Evolutionary conservation across 2,888 invertebrate species (phyloP).

Genomic region (Morpho helenor): DNA sequence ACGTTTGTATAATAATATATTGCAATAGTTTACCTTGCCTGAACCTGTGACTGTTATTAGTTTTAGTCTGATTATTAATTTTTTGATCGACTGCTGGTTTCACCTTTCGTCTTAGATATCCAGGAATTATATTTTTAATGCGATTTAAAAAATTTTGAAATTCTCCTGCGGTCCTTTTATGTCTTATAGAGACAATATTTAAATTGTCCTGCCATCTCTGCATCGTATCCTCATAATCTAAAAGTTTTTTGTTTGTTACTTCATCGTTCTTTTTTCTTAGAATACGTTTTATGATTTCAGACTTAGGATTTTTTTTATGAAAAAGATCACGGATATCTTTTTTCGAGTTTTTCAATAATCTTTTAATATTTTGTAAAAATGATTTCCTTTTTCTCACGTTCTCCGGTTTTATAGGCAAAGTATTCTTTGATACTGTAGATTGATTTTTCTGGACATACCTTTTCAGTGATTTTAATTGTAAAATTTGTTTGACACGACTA

Average conservation of each 20-base stretch:
- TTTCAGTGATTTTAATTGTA: conserved; percentile 22
- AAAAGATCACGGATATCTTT: conserved; percentile 41
- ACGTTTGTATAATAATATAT: too few species aligned
- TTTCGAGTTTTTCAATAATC: conserved; percentile 45
- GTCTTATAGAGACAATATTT: conserved; percentile 33
- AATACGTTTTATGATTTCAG: conserved; percentile 42
- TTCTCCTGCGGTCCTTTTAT: conserved; percentile 38
- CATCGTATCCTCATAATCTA: conserved; percentile 45
- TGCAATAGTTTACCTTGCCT: conserved; percentile 3
- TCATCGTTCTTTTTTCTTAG: conserved; percentile 42
- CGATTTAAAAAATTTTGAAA: conserved; percentile 32
- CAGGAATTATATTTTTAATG: conserved; percentile 57
- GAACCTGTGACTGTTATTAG: neutral
- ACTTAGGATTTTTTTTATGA: conserved; percentile 39
- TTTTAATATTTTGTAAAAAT: conserved; percentile 47
- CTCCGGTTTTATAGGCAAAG: neutral
- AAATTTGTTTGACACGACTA: conserved; percentile 34
- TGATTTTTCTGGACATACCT: neutral
- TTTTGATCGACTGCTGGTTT: conserved; percentile 37
- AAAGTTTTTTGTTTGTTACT: conserved; percentile 36
- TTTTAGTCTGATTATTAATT: conserved; percentile 24
- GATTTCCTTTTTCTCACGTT: conserved; percentile 37
- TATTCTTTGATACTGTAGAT: neutral
- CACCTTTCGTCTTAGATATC: conserved; percentile 51
- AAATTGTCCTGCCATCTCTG: conserved; percentile 51